Conservation (phyloP, 2,113 vertebrate species). For the Myiopsitta monachus region DNA sequence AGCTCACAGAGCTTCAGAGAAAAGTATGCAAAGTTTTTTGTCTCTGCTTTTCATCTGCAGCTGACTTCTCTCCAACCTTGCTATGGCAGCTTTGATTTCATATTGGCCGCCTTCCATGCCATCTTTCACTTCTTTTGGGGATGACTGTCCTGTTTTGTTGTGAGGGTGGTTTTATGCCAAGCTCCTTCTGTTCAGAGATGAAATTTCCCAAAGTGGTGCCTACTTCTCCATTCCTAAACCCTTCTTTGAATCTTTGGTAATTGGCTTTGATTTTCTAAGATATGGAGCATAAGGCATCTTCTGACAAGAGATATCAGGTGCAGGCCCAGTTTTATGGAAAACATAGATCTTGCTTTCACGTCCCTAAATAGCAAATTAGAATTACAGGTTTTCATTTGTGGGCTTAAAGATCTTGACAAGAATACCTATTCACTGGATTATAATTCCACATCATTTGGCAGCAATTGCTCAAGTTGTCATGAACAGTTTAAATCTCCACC, state of each 20-base stretch:
- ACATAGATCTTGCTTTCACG: not conserved
- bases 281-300: not conserved
- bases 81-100: slow-evolving; percentile 2
- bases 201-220: not conserved
- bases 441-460: slow-evolving; percentile 15
- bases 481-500: slow-evolving; percentile 18
- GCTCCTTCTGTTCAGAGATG: not conserved
- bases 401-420: not conserved
- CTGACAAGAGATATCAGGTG: not conserved
- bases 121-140: not conserved
- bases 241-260: not conserved
- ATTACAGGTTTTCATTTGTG: not conserved
- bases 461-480: not conserved
- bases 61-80: slow-evolving; percentile 1
- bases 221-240: not conserved
- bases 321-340: not conserved
- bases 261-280: not conserved
- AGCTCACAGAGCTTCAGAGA: not conserved
- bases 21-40: not conserved
- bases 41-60: slow-evolving; percentile 4
- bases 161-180: not conserved
- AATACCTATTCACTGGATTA: not conserved
- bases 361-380: slow-evolving; percentile 2
- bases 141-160: not conserved
- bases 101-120: not conserved